A percentile compares a stretch with the other conserved stretches of the same genome.
Conservation (phyloP, 2,797 vertebrate genomes). For the Takifugu rubripes region DNA sequence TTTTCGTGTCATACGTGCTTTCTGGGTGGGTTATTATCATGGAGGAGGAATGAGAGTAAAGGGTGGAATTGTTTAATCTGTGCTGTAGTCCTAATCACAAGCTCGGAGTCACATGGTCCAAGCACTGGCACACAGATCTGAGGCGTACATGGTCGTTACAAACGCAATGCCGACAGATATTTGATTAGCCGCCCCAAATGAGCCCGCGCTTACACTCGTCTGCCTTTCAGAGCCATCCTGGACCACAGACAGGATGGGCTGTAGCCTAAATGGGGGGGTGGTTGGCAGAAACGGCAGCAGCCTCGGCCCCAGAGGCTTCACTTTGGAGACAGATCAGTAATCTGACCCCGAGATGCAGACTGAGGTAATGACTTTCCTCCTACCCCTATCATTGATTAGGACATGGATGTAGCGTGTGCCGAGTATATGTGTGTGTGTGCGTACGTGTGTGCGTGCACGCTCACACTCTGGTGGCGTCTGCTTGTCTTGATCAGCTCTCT, state of each 20-base stretch:
- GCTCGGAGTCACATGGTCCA: slow-evolving; percentile 21
- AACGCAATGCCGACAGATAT: slow-evolving; percentile 16
- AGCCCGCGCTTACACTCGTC: slow-evolving; percentile 22
- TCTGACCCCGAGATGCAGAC: slow-evolving; percentile 76
- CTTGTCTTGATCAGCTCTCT: slow-evolving; percentile 82
- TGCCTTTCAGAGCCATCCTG: slow-evolving; percentile 46
- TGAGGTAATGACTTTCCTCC: slow-evolving; percentile 79
- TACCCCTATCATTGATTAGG: slow-evolving; percentile 77
- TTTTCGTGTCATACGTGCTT: not conserved
- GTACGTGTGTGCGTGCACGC: slow-evolving; percentile 29
- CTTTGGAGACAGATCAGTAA: slow-evolving; percentile 76
- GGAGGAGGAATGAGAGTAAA: slow-evolving; percentile 1
- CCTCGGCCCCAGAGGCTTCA: slow-evolving; percentile 54
- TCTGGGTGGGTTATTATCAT: not conserved
- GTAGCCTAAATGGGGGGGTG: slow-evolving; percentile 51
- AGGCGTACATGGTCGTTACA: slow-evolving; percentile 1
- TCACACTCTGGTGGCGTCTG: slow-evolving; percentile 79
- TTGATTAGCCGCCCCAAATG: slow-evolving; percentile 17
- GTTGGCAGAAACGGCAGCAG: slow-evolving; percentile 55
- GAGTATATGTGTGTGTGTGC: slow-evolving; percentile 16
- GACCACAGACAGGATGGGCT: slow-evolving; percentile 56
- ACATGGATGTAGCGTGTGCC: slow-evolving; percentile 48
- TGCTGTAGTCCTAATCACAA: slow-evolving; percentile 18
- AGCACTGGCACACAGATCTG: slow-evolving; percentile 14
- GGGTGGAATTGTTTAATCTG: slow-evolving; percentile 1